Conservation (phyloP, 2,888 invertebrate genomes). For the Chromoteleia sp. region DNA sequence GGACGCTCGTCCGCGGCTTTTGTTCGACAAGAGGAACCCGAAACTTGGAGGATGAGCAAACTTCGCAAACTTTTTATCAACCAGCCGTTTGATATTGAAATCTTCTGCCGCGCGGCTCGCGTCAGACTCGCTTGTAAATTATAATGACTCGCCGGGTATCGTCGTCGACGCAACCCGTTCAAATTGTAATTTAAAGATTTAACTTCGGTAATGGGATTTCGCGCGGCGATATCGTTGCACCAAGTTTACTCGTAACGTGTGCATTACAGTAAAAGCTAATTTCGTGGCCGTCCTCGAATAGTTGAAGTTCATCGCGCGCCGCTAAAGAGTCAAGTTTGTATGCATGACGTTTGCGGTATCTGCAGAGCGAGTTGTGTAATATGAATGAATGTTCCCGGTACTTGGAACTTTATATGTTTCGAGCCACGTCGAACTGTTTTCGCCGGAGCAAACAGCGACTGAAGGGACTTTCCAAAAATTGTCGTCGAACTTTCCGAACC, state of each 20-base stretch:
- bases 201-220: slow-evolving; percentile 14
- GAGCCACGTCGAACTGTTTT: slow-evolving; percentile 5
- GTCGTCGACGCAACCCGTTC: not conserved
- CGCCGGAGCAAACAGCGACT: slow-evolving; percentile 18
- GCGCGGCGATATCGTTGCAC: not conserved
- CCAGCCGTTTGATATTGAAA: slow-evolving; percentile 51
- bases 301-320: slow-evolving; percentile 35
- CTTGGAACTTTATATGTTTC: slow-evolving; percentile 33
- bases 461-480: not conserved
- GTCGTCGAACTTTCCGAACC: not conserved
- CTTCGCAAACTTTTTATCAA: slow-evolving; percentile 32
- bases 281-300: slow-evolving; percentile 8
- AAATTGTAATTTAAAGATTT: slow-evolving; percentile 25
- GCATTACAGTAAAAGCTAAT: slow-evolving; percentile 23
- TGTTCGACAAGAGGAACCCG: slow-evolving; percentile 41
- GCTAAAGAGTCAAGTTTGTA: slow-evolving; percentile 52
- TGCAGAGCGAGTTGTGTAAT: slow-evolving; percentile 30
- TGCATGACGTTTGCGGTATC: slow-evolving; percentile 54
- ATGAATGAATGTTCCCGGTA: slow-evolving; percentile 36
- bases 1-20: slow-evolving; percentile 45
- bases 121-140: slow-evolving; percentile 5
- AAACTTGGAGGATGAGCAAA: slow-evolving; percentile 10
- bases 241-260: slow-evolving; percentile 13
- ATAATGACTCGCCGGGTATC: slow-evolving; percentile 10
- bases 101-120: not conserved